Evolutionary conservation across 2,113 vertebrate species (phyloP).

Genomic region (Acanthisitta chloris): DNA sequence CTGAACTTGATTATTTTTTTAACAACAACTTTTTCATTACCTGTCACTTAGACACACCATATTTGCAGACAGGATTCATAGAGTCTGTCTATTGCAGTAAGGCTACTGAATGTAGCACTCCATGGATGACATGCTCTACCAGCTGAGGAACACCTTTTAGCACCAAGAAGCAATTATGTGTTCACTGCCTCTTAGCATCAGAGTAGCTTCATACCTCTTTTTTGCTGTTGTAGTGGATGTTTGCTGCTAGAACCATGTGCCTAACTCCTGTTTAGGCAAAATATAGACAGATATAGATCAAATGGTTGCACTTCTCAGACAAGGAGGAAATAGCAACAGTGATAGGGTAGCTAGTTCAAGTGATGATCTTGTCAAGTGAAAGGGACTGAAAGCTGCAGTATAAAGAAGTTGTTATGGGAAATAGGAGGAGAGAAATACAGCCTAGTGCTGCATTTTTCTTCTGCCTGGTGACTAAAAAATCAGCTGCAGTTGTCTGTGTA

Average conservation of each 20-base stretch:
- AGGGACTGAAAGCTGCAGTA: neutral
- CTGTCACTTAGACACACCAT: neutral
- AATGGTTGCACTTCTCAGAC: neutral
- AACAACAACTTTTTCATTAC: neutral
- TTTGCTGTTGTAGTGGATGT: neutral
- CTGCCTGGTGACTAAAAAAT: neutral
- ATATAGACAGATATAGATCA: neutral
- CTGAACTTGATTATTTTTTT: neutral
- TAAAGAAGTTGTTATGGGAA: neutral
- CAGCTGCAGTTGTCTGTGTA: neutral
- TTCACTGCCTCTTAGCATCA: neutral
- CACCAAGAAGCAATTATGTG: neutral
- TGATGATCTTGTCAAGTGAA: neutral
- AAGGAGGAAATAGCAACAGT: neutral
- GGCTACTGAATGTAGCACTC: neutral
- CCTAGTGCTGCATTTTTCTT: neutral
- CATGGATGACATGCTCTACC: rapidly evolving
- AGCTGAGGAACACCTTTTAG: neutral
- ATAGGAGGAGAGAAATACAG: neutral
- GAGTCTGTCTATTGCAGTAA: neutral
- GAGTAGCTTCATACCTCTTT: neutral
- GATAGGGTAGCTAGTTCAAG: neutral
- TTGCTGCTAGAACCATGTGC: neutral
- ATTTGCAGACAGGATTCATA: neutral
- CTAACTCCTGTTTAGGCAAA: neutral